Conservation (phyloP, 2,888 invertebrate genomes). For the Noctua janthina region DNA sequence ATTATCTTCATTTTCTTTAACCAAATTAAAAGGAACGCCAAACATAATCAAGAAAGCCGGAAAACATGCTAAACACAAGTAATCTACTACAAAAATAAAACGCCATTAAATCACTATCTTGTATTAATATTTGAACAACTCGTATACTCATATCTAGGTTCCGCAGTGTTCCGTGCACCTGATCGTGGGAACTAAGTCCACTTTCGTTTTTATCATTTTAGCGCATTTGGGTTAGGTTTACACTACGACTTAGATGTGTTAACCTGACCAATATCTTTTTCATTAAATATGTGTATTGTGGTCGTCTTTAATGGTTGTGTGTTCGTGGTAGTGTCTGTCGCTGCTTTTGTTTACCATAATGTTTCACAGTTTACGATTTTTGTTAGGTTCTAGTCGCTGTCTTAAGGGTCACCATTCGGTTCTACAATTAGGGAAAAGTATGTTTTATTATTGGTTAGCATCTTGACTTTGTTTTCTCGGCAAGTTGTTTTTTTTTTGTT, state of each 20-base stretch:
- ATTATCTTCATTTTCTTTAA: not conserved
- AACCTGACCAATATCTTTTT: slow-evolving; percentile 16
- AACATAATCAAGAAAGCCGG: slow-evolving; percentile 9
- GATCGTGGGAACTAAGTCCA: slow-evolving; percentile 82
- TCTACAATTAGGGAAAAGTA: not conserved
- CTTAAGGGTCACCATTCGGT: not conserved
- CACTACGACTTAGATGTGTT: slow-evolving; percentile 6
- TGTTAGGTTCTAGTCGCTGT: not conserved
- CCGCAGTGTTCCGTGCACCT: slow-evolving; percentile 59
- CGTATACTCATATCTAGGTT: slow-evolving; percentile 69
- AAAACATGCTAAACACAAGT: slow-evolving; percentile 25
- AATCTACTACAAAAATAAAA: slow-evolving; percentile 47
- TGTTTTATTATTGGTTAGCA: not conserved
- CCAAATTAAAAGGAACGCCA: not conserved
- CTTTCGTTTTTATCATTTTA: slow-evolving; percentile 73
- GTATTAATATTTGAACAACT: slow-evolving; percentile 78
- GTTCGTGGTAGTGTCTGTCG: not conserved
- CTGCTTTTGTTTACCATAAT: slow-evolving; percentile 6
- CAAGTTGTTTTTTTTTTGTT: not conserved
- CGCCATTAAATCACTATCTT: slow-evolving; percentile 46
- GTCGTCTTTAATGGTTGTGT: not conserved
- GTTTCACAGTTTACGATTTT: not conserved
- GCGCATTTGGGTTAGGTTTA: slow-evolving; percentile 53
- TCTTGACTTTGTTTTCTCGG: not conserved
- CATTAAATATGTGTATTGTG: not conserved